Conservation (phyloP, 2,797 vertebrate species). For the Phoebastria nigripes region DNA sequence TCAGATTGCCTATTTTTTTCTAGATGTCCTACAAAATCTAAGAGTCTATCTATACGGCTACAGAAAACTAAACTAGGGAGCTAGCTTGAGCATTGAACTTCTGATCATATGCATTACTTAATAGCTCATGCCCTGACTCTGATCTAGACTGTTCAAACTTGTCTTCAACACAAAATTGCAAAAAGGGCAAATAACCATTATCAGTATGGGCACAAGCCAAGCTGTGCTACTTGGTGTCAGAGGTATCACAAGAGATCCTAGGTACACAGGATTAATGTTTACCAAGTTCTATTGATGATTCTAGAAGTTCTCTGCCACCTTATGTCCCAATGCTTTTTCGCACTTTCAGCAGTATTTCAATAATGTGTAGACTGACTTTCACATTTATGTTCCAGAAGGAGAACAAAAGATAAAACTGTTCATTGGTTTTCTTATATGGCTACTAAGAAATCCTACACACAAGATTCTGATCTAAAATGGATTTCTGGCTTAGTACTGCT, state of each 20-base stretch:
- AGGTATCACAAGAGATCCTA: neutral
- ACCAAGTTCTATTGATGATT: neutral
- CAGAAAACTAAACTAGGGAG: neutral
- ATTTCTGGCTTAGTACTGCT: neutral
- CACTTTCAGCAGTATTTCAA: neutral
- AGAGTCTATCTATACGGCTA: neutral
- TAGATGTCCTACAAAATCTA: neutral
- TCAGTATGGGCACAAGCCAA: neutral
- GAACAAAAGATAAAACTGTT: neutral
- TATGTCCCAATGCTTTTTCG: neutral
- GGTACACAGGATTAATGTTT: neutral
- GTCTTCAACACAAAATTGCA: neutral
- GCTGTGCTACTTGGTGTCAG: neutral
- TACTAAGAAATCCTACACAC: neutral
- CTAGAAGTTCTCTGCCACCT: neutral
- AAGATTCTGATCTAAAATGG: neutral
- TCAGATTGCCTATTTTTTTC: neutral
- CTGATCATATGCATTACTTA: neutral
- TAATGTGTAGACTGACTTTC: neutral
- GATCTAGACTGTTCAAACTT: neutral
- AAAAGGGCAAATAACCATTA: neutral
- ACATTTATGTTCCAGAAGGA: neutral
- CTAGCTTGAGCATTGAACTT: neutral
- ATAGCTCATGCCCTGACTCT: neutral
- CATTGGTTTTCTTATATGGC: neutral